Conservation (phyloP, 2,888 invertebrate genomes). For the Ochropleura plecta region DNA sequence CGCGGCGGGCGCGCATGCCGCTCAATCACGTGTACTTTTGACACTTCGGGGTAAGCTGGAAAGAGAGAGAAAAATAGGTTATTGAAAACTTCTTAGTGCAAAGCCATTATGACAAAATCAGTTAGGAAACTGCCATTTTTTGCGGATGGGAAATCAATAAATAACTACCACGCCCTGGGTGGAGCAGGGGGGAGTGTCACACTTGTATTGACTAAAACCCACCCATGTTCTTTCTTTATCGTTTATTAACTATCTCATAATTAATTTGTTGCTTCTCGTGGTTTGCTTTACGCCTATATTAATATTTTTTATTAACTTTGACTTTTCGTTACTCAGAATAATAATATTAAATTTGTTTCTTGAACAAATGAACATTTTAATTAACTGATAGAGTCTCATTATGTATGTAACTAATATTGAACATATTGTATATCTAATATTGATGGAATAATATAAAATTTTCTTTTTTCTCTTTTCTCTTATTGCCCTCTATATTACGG, state of each 20-base stretch:
- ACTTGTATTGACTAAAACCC: no score
- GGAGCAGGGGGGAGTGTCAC: no score
- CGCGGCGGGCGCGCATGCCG: conserved; percentile 61
- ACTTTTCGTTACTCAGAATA: no score
- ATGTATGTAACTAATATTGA: no score
- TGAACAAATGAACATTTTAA: neutral
- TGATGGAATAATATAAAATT: neutral
- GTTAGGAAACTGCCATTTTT: neutral
- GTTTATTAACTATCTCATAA: neutral
- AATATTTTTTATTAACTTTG: neutral
- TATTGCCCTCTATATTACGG: no score
- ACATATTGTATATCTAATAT: no score
- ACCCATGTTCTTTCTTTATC: no score
- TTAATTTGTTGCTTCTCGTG: neutral
- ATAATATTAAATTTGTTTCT: neutral
- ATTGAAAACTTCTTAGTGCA: neutral
- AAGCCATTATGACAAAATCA: neutral
- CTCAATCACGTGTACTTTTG: conserved; percentile 32
- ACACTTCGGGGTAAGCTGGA: conserved; percentile 55
- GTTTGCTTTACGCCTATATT: neutral
- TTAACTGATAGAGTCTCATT: neutral
- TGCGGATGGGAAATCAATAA: no score
- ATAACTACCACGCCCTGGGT: no score
- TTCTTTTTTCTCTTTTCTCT: no score
- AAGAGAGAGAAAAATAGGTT: conserved; percentile 42